phyloP scores from a whole-genome alignment of 2,113 vertebrate genomes.

The Bos javanicus region DNA sequence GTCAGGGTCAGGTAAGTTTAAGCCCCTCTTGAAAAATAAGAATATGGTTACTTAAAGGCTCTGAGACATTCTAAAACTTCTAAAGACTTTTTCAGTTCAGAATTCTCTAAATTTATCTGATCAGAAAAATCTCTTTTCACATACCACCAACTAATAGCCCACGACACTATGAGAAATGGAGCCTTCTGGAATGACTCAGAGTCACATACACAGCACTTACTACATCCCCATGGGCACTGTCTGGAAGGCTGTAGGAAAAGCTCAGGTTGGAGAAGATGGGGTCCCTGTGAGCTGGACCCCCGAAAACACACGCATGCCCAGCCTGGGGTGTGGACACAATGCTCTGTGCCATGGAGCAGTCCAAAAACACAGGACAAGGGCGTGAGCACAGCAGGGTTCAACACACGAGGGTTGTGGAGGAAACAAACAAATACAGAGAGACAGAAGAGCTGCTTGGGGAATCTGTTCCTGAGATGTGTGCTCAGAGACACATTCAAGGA shows the following conservation, averaged over 20 bases:
- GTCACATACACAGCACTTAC: background rate
- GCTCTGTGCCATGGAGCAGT: background rate
- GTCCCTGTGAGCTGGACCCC: background rate
- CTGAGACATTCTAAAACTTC: background rate
- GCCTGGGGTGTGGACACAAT: too few species aligned
- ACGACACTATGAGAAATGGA: background rate
- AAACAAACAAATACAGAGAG: background rate
- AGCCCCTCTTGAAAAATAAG: background rate
- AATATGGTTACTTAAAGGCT: background rate
- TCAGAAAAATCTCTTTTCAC: background rate
- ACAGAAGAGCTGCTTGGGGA: background rate
- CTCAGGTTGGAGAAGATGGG: fast-evolving
- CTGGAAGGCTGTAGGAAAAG: background rate
- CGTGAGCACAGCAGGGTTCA: background rate
- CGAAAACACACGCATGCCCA: fast-evolving
- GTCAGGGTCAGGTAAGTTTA: background rate
- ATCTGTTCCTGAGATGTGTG: background rate
- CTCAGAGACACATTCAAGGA: background rate
- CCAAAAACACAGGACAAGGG: background rate
- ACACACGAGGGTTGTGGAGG: background rate
- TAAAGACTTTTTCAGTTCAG: background rate
- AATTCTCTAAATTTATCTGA: background rate
- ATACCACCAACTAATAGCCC: background rate
- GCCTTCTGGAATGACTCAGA: background rate
- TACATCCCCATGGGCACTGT: background rate